Percentiles rank a stretch among this genome's conserved stretches.
These are phyloP conservation scores for Aplodontia rufa DNA, from an alignment of 2,113 vertebrate species.

Conservation along the genomic window DNA sequence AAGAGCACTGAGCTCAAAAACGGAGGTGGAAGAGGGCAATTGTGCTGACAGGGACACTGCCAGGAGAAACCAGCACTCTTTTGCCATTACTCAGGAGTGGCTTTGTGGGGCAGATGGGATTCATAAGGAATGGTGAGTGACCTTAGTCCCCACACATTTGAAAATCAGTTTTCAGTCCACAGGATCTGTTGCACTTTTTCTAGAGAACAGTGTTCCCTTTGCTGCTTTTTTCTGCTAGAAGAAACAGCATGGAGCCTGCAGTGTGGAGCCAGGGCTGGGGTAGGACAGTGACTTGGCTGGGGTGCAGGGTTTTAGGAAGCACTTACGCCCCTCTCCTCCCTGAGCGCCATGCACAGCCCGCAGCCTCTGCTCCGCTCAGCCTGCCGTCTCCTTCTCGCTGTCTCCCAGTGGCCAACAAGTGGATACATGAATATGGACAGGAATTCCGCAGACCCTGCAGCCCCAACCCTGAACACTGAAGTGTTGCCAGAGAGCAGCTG, in stretches of 20 bases:
- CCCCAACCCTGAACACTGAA: slow-evolving; percentile 86
- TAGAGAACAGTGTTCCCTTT: not conserved
- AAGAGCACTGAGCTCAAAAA: not conserved
- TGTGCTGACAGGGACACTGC: not conserved
- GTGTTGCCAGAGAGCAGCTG: not conserved
- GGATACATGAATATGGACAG: slow-evolving; percentile 95
- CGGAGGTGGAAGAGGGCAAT: not conserved
- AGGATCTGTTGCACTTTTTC: not conserved
- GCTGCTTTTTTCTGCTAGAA: not conserved
- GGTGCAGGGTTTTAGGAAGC: not conserved
- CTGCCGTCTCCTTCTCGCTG: not conserved
- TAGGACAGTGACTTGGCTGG: not conserved
- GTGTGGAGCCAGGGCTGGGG: not conserved
- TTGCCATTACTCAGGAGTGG: not conserved
- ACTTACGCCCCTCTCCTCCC: fast-evolving
- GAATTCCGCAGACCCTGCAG: slow-evolving; percentile 92
- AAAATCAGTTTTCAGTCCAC: not conserved
- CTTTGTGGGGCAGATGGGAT: not conserved
- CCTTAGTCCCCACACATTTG: not conserved
- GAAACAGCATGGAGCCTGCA: not conserved
- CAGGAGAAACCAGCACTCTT: not conserved
- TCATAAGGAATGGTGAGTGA: not conserved
- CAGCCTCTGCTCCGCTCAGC: not conserved
- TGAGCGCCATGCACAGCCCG: not conserved
- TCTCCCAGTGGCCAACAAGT: slow-evolving; percentile 94